phyloP scores from a whole-genome alignment of 92 coral and sea anemone genomes.

The Desmophyllum pertusum region DNA sequence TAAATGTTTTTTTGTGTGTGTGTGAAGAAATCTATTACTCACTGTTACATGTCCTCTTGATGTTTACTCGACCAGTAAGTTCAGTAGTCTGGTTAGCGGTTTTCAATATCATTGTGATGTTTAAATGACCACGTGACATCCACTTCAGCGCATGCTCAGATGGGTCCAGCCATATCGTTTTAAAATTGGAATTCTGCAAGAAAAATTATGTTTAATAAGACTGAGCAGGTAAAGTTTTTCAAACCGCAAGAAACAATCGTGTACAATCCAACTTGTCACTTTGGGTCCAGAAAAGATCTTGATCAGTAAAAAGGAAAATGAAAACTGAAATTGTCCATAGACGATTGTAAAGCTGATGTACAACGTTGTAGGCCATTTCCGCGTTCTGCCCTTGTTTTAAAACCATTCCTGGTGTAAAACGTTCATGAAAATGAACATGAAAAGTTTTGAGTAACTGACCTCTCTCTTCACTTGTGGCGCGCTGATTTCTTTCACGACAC shows the following conservation, averaged over 20 bases:
- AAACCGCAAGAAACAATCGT: too few species aligned
- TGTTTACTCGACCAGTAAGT: constrained; percentile 69
- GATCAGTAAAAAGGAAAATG: too few species aligned
- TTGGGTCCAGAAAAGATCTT: too few species aligned
- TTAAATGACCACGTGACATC: constrained; percentile 77
- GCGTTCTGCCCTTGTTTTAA: too few species aligned
- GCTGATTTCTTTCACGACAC: constrained; percentile 20
- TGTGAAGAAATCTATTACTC: constrained; percentile 16
- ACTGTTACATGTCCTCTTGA: constrained; percentile 84
- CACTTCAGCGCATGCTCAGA: constrained; percentile 72
- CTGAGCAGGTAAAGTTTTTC: too few species aligned
- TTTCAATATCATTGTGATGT: constrained; percentile 57
- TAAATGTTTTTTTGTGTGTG: neutral
- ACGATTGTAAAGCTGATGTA: too few species aligned
- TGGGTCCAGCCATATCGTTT: constrained; percentile 65
- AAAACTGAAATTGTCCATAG: too few species aligned
- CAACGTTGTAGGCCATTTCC: too few species aligned
- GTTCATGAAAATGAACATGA: too few species aligned
- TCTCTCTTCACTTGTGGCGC: constrained; percentile 16
- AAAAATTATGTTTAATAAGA: too few species aligned
- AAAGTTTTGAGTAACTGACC: neutral
- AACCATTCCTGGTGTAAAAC: too few species aligned
- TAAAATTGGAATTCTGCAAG: constrained; percentile 40
- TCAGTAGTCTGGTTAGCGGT: constrained; percentile 55
- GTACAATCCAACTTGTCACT: too few species aligned